Evolutionary conservation across 2,797 vertebrate species (phyloP), one percentile per base, ranked within the genome.

Genomic region (Discoglossus pictus): DNA sequence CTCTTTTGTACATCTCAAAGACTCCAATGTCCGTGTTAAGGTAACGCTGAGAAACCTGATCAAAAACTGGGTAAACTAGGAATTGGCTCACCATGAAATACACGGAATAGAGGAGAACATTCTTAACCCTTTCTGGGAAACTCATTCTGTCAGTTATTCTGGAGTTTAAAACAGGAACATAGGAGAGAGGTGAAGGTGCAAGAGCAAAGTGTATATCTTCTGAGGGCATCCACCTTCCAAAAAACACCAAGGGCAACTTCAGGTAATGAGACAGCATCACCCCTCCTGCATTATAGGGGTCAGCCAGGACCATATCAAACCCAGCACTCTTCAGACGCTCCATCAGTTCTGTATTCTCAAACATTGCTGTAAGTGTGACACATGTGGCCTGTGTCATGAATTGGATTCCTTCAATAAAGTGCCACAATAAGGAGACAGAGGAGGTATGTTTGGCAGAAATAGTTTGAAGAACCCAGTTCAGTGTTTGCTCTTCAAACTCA

Each of bases 121-220:
- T 87, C 78, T 79, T 83, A 31, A 77, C 66, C 27, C 84, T 81
- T 2, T 80, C 84, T 35, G 78, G 64, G 71, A 85, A 78, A 46
- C 40, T 12, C 85, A 87, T 87, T 35, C 48, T 77, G 43, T 87
- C 85, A 6, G 82, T 85, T 78, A 84, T 74, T 39, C 82, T 65
- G 16, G 85, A 87, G 63, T 87, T 85, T 72, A 87, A 86, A 48
- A 86, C 85, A 0, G 85, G 85, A 6, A 87, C 85, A 7, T 86
- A 87, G 18, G 84, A 65, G 42, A 87, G 9, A 0, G 84, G 83
- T 0, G 84, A 82, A 1, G 79, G 74, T 0, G 82, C 83, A 27
- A 81, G 63, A 5, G 52, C 50, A 61, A 83, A 80, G 71, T 83
- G 83, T 1, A 66, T 75, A 12, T 82, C 83, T 42, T 79, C 83